Base-by-base conservation (phyloP, 2,888 invertebrate species). In the Eupithecia vulgata region DNA sequence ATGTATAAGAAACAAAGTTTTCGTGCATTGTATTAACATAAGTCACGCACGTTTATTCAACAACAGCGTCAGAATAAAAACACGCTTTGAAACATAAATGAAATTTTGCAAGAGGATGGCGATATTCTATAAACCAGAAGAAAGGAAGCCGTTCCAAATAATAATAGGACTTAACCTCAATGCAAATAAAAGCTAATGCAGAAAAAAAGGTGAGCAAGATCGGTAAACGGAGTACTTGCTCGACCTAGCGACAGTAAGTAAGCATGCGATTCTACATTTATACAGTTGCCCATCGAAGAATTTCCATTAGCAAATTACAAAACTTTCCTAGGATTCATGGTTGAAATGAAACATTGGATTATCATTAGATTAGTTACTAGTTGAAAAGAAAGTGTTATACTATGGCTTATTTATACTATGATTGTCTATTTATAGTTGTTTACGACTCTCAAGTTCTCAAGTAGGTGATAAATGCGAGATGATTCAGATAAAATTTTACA, bases 381-480 rank as follows among this genome's bases (percentile, higher is more conserved):
- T 17, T 21, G 52, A 57, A 57, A 25, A 57, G 57, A 21, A n/a
- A 21, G 57, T 57, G 25, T 21, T 52, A 48, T 48, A 48, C 21
- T 52, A 21, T 21, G 21, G 52, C 21, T 52, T 21, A 12, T 52
- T 57, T 57, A 52, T 52, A 52, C 17, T 57, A 57, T 25, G 4
- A 25, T 21, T 25, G 12, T 8, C 52, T 52, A 52, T 52, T 52
- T 52, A 52, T 52, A 57, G 57, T 57, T 57, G 61, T 61, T 61
- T 34, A 61, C 15, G 10, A 61, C 34, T 17, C 17, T 61, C 12
- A 17, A 37, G 10, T 37, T 64, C 34, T n/a, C 8, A n/a, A n/a
- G 35, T 17, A n/a, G 35, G 35, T 35, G 62, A 42, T 61, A 45
- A 70, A 57, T 68, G 61, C 30, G 65, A 37, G 85, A 83, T 74